Evolutionary conservation across 92 coral and sea anemone species (phyloP).

Genomic region (Porites rus): DNA sequence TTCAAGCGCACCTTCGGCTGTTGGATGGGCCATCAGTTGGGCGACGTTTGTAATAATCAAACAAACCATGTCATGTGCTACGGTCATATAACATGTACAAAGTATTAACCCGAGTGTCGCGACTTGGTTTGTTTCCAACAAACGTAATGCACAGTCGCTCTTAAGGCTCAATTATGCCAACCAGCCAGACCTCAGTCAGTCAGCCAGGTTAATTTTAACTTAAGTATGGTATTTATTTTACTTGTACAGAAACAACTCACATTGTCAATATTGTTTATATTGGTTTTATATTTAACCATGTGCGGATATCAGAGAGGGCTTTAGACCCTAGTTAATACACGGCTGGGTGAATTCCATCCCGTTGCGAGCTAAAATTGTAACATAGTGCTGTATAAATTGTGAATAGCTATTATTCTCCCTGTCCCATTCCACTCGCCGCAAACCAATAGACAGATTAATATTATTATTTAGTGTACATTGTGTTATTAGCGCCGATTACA

Average conservation of each 20-base stretch:
- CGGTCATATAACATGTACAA: not conserved
- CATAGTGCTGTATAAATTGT: constrained; percentile 67
- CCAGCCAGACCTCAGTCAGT: not conserved
- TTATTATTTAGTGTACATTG: constrained; percentile 36
- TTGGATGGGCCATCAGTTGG: not conserved
- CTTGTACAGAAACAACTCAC: constrained; percentile 28
- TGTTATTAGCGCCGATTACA: constrained; percentile 38
- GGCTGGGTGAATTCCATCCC: constrained; percentile 18
- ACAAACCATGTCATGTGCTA: not conserved
- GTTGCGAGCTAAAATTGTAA: constrained; percentile 48
- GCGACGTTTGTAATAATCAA: not conserved
- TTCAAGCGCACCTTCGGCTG: not conserved
- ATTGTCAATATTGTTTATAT: constrained; percentile 42
- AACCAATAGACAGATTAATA: constrained; percentile 16
- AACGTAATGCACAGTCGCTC: not conserved
- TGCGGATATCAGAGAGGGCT: constrained; percentile 17
- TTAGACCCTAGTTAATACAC: not conserved
- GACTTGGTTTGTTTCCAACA: not conserved
- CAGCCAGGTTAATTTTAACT: constrained; percentile 8
- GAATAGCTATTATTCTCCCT: constrained; percentile 43
- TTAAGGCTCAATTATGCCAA: not conserved
- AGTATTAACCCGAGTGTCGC: not conserved
- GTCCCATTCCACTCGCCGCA: not conserved
- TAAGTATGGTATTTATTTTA: constrained; percentile 52
- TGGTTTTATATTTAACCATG: constrained; percentile 47